Evolutionary conservation across 53 echinoderm and acorn worm genomes (phyloP).

Genomic region (Henricia sp.): DNA sequence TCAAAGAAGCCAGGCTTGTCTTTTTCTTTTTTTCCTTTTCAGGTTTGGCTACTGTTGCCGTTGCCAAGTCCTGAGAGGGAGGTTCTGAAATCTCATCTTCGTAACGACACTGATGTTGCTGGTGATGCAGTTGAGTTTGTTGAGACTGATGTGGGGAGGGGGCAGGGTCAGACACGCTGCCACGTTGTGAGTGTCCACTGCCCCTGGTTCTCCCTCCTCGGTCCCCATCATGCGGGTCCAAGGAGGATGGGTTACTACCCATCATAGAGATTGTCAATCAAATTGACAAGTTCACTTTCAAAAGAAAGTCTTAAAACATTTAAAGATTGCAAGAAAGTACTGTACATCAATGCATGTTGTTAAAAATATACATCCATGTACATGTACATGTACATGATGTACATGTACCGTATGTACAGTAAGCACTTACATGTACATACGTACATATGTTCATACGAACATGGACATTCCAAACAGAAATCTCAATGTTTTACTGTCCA

Average conservation of each 20-base stretch:
- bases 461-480: no score
- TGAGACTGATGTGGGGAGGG: slow-evolving; percentile 2
- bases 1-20: slow-evolving; percentile 82
- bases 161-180: slow-evolving; percentile 4
- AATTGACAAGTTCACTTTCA: neutral
- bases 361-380: no score
- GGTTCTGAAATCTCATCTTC: slow-evolving; percentile 57
- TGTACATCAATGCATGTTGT: neutral
- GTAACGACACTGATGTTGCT: neutral
- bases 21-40: slow-evolving; percentile 91
- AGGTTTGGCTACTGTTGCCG: slow-evolving; percentile 34
- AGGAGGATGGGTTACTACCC: slow-evolving; percentile 50
- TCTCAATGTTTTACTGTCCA: no score
- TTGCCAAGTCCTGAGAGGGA: slow-evolving; percentile 11
- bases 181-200: slow-evolving; percentile 2
- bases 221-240: slow-evolving; percentile 47
- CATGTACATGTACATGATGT: neutral
- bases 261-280: slow-evolving; percentile 23
- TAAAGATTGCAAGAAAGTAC: neutral
- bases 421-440: neutral
- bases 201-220: slow-evolving; percentile 46
- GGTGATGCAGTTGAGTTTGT: neutral
- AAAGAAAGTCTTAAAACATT: no score
- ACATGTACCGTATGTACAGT: neutral
- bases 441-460: no score